Base-by-base conservation (phyloP, 2,888 invertebrate genomes). In the Prenolepis imparis region DNA sequence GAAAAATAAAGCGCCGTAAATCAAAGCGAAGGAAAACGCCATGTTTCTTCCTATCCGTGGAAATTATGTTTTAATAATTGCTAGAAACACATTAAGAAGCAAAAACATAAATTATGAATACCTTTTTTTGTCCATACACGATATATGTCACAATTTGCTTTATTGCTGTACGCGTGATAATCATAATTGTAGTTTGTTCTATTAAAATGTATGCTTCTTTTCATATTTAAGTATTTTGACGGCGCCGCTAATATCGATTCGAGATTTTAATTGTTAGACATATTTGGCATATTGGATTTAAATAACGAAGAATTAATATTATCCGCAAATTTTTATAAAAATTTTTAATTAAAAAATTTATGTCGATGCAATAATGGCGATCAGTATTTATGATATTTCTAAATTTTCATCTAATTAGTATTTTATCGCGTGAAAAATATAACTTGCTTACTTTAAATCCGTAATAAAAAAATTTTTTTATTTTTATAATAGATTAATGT, bases 1-100 rank as follows among this genome's bases (percentile, higher is more conserved):
- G 75, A 77, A 84, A 84, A 82, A 81, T 74, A 82, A 63, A 52
- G 36, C 32, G 63, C 61, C 72, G 75, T 77, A 72, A 68, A 84
- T 82, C 82, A 82, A 48, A 59, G 32, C 44, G 41, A 59, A 32
- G 63, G 75, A 85, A 81, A 87, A 86, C 63, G 77, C 32, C 73
- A 77, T 83, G 81, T 84, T 88, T 87, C 83, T 87, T 81, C 81
- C 83, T 84, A 88, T 80, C 86, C 86, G 82, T 75, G 89, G 81
- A 88, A 88, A 88, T 87, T 85, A 87, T 85, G 84, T 89, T 88
- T 87, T 87, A 88, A 88, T 89, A 89, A 89, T 87, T 83, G 82
- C 80, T 61, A 63, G 86, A 75, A 89, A 83, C 80, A 84, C 89
- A 84, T 87, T 87, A 87, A 86, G 85, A n/a, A 64, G 74, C 74